A percentile compares a stretch with the other conserved stretches of the same genome.
Conservation (phyloP, 2,113 vertebrate species). For the Lanius collurio region DNA sequence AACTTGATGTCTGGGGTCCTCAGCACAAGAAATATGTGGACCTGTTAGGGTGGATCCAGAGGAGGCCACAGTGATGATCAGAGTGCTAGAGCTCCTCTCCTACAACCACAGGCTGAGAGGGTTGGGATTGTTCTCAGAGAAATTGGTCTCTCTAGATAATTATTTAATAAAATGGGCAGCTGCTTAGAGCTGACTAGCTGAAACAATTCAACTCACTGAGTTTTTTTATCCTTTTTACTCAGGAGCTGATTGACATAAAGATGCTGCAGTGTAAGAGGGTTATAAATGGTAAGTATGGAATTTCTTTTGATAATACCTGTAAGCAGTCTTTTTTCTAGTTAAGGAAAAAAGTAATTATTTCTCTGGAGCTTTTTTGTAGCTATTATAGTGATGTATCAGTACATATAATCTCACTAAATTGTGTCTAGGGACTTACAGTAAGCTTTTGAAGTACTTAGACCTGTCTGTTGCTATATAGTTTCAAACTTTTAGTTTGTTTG, state of each 20-base stretch:
- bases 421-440: background rate
- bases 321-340: background rate
- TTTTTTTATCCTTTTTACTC: constrained; percentile 16
- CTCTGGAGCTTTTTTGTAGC: background rate
- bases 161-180: background rate
- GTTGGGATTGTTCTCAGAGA: background rate
- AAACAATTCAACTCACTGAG: background rate
- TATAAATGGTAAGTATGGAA: constrained; percentile 82
- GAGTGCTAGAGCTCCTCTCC: background rate
- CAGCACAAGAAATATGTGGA: background rate
- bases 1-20: background rate
- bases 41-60: background rate
- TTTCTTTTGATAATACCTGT: background rate
- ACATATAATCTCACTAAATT: background rate
- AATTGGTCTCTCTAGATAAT: background rate
- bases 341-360: background rate
- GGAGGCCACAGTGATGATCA: background rate
- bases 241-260: constrained; percentile 97
- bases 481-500: background rate
- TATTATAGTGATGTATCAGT: background rate
- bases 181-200: background rate
- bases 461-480: background rate
- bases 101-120: background rate
- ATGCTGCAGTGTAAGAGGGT: constrained; percentile 92
- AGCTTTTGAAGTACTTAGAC: background rate